Evolutionary conservation across 2,797 vertebrate genomes (phyloP), one percentile per base, ranked within the genome.

Genomic region (Urocyon cinereoargenteus): DNA sequence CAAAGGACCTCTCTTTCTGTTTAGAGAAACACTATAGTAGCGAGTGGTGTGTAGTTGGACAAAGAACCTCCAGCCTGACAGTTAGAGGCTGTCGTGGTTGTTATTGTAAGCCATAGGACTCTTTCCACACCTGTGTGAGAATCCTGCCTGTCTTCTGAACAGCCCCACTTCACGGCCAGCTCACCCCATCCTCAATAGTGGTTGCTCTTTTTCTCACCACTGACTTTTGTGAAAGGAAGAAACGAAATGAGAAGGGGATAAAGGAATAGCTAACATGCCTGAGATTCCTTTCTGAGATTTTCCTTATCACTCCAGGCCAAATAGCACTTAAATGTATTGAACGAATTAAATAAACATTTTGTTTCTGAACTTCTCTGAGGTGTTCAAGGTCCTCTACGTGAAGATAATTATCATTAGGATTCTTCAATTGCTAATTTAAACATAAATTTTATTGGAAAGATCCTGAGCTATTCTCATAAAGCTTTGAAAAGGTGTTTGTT

Each of bases 161-260:
- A 82, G 7, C 59, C 75, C 24, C 4, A 8, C 55, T 55, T 45
- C 40, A 45, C 7, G 40, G 40, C 66, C 26, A n/a, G 21, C 72
- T 93, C 13, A 59, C 49, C 53, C 57, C 16, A 18, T 82, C 66
- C 22, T 90, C 57, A 51, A 8, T 68, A n/a, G 34, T 57, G 12
- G 0, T 22, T 91, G 70, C 13, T 70, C 9, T 55, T 57, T 97
- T 95, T 85, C 28, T 88, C 59, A 40, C n/a, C 31, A 5, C 14
- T 57, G n/a, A 83, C 31, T 86, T 93, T 81, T 84, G 49, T 94
- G 78, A 95, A 92, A 94, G n/a, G 75, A 91, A 84, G 64, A 96
- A 94, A 81, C 89, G 40, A 92, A 83, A 73, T 77, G 57, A 70
- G 64, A 79, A 92, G 53, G 31, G 28, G 28, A 49, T 95, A 94